phyloP scores from a whole-genome alignment of 2,797 vertebrate species.

The Pachyuromys duprasi region DNA sequence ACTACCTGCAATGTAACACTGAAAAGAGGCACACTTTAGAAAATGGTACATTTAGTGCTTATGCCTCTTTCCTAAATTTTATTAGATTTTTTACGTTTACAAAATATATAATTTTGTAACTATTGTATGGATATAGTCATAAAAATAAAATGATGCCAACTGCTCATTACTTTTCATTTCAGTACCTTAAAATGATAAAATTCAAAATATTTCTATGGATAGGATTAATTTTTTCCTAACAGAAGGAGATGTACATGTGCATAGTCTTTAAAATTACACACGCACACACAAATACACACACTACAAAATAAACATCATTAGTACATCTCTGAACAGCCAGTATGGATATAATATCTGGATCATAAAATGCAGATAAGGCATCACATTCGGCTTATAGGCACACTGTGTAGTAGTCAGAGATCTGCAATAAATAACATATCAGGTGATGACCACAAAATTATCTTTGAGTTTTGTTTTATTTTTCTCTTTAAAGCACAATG shows the following conservation, averaged over 20 bases:
- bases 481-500: not conserved
- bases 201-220: not conserved
- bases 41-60: conserved; percentile 51
- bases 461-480: not conserved
- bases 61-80: conserved; percentile 27
- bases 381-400: not conserved
- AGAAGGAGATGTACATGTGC: too few species aligned
- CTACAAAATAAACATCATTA: not conserved
- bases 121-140: too few species aligned
- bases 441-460: not conserved
- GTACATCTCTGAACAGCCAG: not conserved
- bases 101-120: not conserved
- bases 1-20: not conserved
- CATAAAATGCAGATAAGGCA: not conserved
- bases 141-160: not conserved
- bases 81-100: conserved; percentile 7
- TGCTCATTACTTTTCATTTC: not conserved
- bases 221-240: not conserved
- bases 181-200: not conserved
- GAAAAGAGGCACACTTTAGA: conserved; percentile 57
- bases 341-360: not conserved
- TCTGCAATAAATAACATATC: not conserved
- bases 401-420: not conserved
- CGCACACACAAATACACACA: not conserved
- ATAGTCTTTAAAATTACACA: not conserved